Evolutionary conservation across 2,888 invertebrate species (phyloP).

Genomic region (Phlogophora meticulosa): DNA sequence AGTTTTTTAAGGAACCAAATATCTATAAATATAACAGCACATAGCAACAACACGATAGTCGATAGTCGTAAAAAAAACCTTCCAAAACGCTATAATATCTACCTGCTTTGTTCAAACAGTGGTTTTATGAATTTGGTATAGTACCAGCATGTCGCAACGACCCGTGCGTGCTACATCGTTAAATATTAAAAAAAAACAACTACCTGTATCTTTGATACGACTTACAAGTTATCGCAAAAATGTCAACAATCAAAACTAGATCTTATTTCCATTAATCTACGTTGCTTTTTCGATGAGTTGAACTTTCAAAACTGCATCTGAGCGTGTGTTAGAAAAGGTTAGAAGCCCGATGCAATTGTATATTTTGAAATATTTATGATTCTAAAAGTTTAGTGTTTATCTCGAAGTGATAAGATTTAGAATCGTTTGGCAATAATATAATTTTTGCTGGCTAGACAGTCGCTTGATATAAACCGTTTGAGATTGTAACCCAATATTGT

Average conservation of each 20-base stretch:
- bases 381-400: slow-evolving; percentile 46
- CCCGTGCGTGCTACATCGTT: slow-evolving; percentile 80
- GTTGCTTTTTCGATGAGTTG: slow-evolving; percentile 41
- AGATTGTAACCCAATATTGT: slow-evolving; percentile 84
- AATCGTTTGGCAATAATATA: slow-evolving; percentile 51
- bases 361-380: slow-evolving; percentile 52
- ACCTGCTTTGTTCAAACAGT: slow-evolving; percentile 77
- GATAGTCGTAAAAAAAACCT: slow-evolving; percentile 35
- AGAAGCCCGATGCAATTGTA: slow-evolving; percentile 69
- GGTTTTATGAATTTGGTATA: slow-evolving; percentile 77
- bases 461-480: slow-evolving; percentile 69
- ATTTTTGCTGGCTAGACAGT: slow-evolving; percentile 47
- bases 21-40: not conserved
- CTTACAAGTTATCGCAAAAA: slow-evolving; percentile 48
- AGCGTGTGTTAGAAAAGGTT: slow-evolving; percentile 53
- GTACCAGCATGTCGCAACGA: slow-evolving; percentile 81
- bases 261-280: slow-evolving; percentile 14
- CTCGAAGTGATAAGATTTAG: slow-evolving; percentile 42
- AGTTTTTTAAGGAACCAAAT: not conserved
- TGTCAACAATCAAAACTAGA: slow-evolving; percentile 21
- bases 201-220: slow-evolving; percentile 79
- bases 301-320: slow-evolving; percentile 39
- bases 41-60: slow-evolving; percentile 19
- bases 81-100: slow-evolving; percentile 65
- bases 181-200: slow-evolving; percentile 78